Conservation (phyloP, 2,797 vertebrate species). For the Rhincodon typus region DNA sequence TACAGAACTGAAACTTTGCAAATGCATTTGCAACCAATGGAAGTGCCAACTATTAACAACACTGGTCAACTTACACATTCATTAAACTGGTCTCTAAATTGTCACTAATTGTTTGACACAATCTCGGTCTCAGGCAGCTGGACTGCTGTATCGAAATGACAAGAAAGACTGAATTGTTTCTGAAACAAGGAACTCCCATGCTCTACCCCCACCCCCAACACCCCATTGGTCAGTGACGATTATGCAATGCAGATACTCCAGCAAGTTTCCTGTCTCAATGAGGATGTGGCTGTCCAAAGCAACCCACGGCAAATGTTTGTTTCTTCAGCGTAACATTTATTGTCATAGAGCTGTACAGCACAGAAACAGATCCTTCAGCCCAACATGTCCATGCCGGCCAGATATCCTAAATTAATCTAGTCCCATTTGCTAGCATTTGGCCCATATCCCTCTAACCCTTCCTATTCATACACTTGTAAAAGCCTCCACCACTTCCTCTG, state of each 20-base stretch:
- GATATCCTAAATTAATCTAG: too few relatives aligned
- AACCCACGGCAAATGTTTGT: neutral
- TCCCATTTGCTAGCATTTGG: too few relatives aligned
- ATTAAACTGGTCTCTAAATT: neutral
- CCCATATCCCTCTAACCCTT: too few relatives aligned
- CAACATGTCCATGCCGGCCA: too few relatives aligned
- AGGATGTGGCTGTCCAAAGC: neutral
- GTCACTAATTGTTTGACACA: neutral
- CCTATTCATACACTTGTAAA: too few relatives aligned
- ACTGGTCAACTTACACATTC: neutral
- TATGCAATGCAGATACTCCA: neutral
- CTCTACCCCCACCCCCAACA: neutral
- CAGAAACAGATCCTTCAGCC: too few relatives aligned
- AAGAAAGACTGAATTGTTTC: neutral
- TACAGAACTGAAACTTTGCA: neutral
- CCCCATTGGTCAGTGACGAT: neutral
- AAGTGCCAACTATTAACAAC: neutral
- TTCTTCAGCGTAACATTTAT: neutral
- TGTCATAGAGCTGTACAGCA: too few relatives aligned
- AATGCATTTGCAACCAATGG: neutral
- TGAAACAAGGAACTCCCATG: neutral
- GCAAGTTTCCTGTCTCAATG: neutral
- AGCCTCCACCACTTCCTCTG: too few relatives aligned
- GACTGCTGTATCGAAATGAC: neutral
- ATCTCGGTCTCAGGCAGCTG: neutral